These are phyloP conservation scores for Limosa lapponica DNA, from an alignment of 2,797 vertebrate genomes.

Conservation along the genomic window DNA sequence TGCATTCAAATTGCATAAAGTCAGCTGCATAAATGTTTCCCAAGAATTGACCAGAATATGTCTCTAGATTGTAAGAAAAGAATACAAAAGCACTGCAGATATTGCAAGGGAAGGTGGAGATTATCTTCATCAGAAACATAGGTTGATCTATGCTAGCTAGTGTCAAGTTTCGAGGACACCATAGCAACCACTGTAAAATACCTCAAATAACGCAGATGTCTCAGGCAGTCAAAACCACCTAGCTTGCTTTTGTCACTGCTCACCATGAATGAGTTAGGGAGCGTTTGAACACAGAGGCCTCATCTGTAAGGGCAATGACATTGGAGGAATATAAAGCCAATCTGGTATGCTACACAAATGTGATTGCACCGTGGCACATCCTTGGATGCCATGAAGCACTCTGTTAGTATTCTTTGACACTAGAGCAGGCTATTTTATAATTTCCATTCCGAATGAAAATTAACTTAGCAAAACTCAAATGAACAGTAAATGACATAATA, in stretches of 20 bases:
- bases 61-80: neutral
- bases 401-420: neutral
- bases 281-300: neutral
- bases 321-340: neutral
- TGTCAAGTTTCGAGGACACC: neutral
- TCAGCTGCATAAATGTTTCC: neutral
- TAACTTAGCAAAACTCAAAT: neutral
- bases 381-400: neutral
- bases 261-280: neutral
- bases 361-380: neutral
- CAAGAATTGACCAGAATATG: neutral
- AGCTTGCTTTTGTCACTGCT: neutral
- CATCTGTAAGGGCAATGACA: neutral
- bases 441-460: neutral
- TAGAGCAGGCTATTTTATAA: neutral
- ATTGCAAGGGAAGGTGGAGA: neutral
- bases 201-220: neutral
- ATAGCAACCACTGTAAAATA: neutral
- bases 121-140: neutral
- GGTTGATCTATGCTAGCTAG: neutral
- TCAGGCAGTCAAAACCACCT: neutral
- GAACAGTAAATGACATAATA: neutral
- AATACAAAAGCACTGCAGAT: neutral
- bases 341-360: neutral
- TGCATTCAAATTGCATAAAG: neutral